Evolutionary conservation across 2,797 vertebrate genomes (phyloP).

Genomic region (Fratercula arctica): DNA sequence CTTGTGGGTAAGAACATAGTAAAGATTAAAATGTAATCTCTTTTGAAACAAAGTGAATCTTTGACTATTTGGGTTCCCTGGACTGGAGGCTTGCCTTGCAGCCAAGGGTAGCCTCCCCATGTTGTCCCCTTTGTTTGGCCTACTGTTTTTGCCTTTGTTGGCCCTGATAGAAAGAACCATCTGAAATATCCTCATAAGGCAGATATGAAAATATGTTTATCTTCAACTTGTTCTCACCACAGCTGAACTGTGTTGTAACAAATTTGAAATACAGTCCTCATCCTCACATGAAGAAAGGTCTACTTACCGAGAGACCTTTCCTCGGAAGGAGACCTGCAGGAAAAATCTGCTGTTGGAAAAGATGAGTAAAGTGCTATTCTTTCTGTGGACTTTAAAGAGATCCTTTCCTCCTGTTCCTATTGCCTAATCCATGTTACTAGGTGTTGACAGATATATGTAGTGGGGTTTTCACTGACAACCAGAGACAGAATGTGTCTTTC

Average conservation of each 20-base stretch:
- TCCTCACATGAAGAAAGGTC: accelerated
- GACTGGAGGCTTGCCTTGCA: background rate
- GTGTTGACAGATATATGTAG: background rate
- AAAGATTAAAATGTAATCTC: background rate
- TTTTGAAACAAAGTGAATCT: background rate
- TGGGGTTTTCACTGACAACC: background rate
- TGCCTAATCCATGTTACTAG: background rate
- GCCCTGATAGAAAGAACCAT: background rate
- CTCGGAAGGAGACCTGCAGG: background rate
- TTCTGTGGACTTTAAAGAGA: background rate
- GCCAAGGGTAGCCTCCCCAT: accelerated
- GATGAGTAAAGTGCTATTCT: background rate
- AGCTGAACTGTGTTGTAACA: background rate
- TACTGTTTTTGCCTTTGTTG: background rate
- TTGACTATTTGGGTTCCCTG: background rate
- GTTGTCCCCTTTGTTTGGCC: accelerated
- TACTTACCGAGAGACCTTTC: background rate
- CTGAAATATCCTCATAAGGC: background rate
- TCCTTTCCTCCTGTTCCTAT: background rate
- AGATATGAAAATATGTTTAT: background rate
- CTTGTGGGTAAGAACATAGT: background rate
- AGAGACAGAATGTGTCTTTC: background rate
- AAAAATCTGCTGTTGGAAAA: background rate
- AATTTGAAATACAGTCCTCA: background rate
- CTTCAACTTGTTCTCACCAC: background rate